phyloP scores from a whole-genome alignment of 2,888 invertebrate genomes.

The Temnothorax rugatulus region DNA sequence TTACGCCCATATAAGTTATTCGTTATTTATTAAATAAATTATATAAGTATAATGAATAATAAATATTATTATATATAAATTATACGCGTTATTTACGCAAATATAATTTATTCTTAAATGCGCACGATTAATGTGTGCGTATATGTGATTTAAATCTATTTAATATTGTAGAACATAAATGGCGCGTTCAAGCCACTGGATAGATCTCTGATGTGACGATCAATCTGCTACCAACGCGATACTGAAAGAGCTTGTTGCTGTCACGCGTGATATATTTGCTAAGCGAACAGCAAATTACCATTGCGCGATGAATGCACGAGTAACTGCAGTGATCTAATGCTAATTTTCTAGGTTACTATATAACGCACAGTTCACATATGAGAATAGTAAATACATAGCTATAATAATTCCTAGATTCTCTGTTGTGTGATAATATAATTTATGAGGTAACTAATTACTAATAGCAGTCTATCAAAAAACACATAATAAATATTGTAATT shows the following conservation, averaged over 20 bases:
- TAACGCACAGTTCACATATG: not conserved
- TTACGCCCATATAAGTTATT: not conserved
- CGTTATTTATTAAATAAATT: not conserved
- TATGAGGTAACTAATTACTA: not conserved
- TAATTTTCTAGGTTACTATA: conserved; percentile 5
- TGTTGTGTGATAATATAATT: not conserved
- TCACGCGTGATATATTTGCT: conserved; percentile 38
- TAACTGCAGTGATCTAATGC: not conserved
- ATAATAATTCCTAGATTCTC: not conserved
- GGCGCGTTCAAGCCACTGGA: not conserved
- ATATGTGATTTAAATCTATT: not conserved
- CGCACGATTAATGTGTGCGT: not conserved
- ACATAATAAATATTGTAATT: not conserved
- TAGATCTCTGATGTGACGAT: conserved; percentile 15
- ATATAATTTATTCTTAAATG: not conserved
- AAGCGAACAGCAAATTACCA: conserved; percentile 30
- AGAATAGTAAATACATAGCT: not conserved
- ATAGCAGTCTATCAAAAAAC: not conserved
- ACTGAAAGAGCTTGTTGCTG: conserved; percentile 20
- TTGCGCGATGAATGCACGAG: not conserved
- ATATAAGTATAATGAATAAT: not conserved
- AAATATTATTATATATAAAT: not conserved
- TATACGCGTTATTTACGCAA: not conserved
- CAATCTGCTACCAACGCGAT: conserved; percentile 6
- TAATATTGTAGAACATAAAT: not conserved